A percentile compares a stretch with the other conserved stretches of the same genome.
Evolutionary conservation across 2,113 vertebrate genomes (phyloP).

Genomic region (Parus major): DNA sequence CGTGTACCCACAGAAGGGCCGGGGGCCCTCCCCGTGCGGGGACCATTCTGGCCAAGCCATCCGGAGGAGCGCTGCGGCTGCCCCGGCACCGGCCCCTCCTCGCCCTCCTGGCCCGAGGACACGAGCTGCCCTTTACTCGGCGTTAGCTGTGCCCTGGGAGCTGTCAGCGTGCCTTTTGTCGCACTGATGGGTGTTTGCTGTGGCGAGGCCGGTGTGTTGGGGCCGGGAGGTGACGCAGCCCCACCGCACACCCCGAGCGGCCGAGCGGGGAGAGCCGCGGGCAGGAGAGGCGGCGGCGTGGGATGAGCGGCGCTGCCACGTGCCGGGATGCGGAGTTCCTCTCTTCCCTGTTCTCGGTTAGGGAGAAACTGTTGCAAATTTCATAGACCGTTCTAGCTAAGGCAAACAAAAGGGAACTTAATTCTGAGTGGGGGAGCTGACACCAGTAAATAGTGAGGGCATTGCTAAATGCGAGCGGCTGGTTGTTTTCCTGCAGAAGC

Average conservation of each 20-base stretch:
- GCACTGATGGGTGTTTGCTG: not conserved
- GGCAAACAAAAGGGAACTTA: not conserved
- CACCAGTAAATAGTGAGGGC: not conserved
- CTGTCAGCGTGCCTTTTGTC: not conserved
- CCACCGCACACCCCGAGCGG: not conserved
- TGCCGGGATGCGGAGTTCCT: not conserved
- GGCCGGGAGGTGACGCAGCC: not conserved
- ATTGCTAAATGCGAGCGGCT: not conserved
- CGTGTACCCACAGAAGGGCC: not conserved
- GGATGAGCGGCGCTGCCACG: not conserved
- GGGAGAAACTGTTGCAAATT: not conserved
- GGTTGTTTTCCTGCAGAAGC: not conserved
- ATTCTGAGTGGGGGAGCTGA: not conserved
- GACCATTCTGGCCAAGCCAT: not conserved
- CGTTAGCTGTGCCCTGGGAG: not conserved
- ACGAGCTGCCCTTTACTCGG: not conserved
- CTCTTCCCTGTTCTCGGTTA: not conserved
- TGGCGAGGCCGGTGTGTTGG: not conserved
- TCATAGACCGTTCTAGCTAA: not conserved
- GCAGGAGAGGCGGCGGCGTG: not conserved
- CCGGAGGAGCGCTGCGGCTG: not conserved
- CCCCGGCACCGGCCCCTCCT: not conserved
- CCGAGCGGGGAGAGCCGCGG: not conserved
- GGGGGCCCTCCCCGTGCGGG: not conserved
- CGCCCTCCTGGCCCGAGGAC: not conserved